A percentile compares a stretch with the other conserved stretches of the same genome.
These are phyloP conservation scores for Melitaea cinxia DNA, from an alignment of 1,140 invertebrate species.

Conservation along the genomic window DNA sequence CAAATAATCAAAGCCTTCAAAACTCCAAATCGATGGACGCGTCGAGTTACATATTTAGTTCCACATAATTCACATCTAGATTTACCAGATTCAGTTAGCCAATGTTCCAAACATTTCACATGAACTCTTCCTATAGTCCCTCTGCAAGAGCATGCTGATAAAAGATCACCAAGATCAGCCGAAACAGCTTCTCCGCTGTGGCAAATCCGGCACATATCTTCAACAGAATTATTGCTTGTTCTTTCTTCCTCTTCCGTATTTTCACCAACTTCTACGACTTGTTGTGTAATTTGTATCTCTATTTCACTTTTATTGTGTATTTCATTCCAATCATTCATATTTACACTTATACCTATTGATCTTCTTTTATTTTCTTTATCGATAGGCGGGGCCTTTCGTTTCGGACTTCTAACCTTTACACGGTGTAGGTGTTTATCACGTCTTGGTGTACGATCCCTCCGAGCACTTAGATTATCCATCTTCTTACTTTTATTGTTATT, in stretches of 20 bases:
- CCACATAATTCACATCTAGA: conserved; percentile 84
- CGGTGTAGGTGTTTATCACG: conserved; percentile 57
- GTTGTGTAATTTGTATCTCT: conserved; percentile 21
- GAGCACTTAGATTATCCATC: conserved; percentile 2
- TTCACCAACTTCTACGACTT: conserved; percentile 36
- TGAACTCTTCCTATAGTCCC: conserved; percentile 87
- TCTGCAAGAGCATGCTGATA: conserved; percentile 82
- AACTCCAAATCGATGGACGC: conserved; percentile 81
- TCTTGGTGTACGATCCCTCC: conserved; percentile 39
- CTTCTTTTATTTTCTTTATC: conserved; percentile 42
- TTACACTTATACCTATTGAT: conserved; percentile 38
- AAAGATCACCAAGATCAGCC: conserved; percentile 54
- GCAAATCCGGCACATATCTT: conserved; percentile 74
- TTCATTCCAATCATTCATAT: conserved; percentile 41
- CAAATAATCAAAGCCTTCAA: conserved; percentile 79
- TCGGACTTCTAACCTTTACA: conserved; percentile 69
- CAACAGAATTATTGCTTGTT: conserved; percentile 52
- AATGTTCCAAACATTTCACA: conserved; percentile 85
- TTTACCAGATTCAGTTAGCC: conserved; percentile 85
- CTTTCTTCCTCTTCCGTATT: conserved; percentile 45
- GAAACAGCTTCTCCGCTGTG: conserved; percentile 63
- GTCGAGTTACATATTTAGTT: conserved; percentile 79
- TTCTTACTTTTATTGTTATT: conserved; percentile 27
- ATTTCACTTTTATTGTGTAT: conserved; percentile 28
- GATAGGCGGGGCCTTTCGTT: conserved; percentile 41